Evolutionary conservation across 2,888 invertebrate genomes (phyloP).

Genomic region (Eumerus sabulonum): DNA sequence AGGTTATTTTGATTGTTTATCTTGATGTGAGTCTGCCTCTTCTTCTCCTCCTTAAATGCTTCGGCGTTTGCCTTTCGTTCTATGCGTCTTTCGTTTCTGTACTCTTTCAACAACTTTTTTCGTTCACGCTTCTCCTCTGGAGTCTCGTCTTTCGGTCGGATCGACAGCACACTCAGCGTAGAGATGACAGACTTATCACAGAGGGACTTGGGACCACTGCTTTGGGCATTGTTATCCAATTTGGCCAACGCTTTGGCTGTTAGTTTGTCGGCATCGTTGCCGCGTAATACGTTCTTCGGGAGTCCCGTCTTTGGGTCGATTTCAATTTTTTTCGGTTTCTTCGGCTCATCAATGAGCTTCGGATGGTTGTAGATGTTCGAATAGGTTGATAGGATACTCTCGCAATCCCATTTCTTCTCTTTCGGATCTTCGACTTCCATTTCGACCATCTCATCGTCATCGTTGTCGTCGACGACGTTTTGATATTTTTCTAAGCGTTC

Average conservation of each 20-base stretch:
- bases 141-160: slow-evolving; percentile 87
- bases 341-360: slow-evolving; percentile 88
- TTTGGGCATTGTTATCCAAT: slow-evolving; percentile 80
- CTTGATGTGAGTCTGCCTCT: slow-evolving; percentile 87
- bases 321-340: slow-evolving; percentile 82
- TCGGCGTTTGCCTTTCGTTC: slow-evolving; percentile 90
- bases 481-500: slow-evolving; percentile 75
- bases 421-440: slow-evolving; percentile 83
- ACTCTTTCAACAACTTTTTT: slow-evolving; percentile 88
- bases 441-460: slow-evolving; percentile 82
- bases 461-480: slow-evolving; percentile 77
- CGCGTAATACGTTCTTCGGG: slow-evolving; percentile 84
- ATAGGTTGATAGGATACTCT: slow-evolving; percentile 93
- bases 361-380: slow-evolving; percentile 96
- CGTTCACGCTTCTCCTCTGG: slow-evolving; percentile 87
- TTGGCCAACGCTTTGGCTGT: slow-evolving; percentile 85
- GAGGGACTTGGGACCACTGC: slow-evolving; percentile 81
- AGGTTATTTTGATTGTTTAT: slow-evolving; percentile 87
- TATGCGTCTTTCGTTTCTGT: slow-evolving; percentile 86
- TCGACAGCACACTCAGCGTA: slow-evolving; percentile 84
- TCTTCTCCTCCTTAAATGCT: slow-evolving; percentile 92
- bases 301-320: slow-evolving; percentile 87
- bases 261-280: slow-evolving; percentile 81
- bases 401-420: slow-evolving; percentile 92
- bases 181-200: slow-evolving; percentile 84